phyloP scores from a whole-genome alignment of 2,113 vertebrate genomes.

The Galemys pyrenaicus region DNA sequence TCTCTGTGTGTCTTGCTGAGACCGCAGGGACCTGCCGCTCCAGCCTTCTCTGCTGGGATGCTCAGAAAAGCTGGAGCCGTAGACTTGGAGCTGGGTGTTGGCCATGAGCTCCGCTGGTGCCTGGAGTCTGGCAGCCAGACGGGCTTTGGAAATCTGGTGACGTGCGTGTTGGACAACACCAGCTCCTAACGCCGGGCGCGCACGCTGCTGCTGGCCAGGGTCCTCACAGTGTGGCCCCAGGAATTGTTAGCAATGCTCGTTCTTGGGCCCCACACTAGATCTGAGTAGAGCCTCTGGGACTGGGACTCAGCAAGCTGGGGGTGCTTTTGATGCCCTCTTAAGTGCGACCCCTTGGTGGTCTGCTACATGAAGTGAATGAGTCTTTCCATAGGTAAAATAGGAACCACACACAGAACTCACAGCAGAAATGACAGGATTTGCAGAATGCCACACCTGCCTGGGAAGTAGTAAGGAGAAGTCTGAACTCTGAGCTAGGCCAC shows the following conservation, averaged over 20 bases:
- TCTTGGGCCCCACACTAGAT: background rate
- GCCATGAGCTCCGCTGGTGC: background rate
- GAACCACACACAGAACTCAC: background rate
- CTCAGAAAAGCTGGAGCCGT: background rate
- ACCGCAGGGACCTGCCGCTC: background rate
- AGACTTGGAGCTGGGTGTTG: background rate
- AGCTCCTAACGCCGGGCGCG: fast-evolving
- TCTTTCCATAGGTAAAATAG: background rate
- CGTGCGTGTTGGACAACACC: no score
- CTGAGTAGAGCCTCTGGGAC: background rate
- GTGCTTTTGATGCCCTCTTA: background rate
- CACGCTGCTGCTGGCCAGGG: background rate
- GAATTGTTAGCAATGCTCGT: background rate
- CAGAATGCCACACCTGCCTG: fast-evolving
- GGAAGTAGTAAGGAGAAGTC: background rate
- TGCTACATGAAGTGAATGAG: background rate
- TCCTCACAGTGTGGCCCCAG: background rate
- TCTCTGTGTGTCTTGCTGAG: conserved; percentile 30
- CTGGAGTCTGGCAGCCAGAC: background rate
- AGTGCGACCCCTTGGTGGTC: background rate
- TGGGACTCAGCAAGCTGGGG: background rate
- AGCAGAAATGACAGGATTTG: background rate
- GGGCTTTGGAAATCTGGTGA: background rate
- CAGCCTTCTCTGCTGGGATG: background rate
- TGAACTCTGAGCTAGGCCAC: background rate